These are phyloP conservation scores for Temnothorax curvispinosus DNA, from an alignment of 1,140 invertebrate genomes.

Conservation along the genomic window DNA sequence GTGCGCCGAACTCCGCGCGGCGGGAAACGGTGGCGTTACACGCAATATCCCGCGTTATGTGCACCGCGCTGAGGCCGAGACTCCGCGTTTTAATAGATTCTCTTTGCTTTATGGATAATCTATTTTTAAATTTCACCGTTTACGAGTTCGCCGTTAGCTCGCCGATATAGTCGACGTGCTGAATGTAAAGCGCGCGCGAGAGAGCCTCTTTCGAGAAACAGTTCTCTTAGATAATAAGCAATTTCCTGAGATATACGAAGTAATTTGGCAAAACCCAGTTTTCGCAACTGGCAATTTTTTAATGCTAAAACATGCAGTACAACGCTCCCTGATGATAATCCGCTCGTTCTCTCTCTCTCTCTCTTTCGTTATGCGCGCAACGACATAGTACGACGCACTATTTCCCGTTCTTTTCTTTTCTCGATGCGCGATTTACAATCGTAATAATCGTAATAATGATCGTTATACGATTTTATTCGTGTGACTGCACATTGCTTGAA, in stretches of 20 bases:
- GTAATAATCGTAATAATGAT: background rate
- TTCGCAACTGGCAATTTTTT: constrained; percentile 64
- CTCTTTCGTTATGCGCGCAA: background rate
- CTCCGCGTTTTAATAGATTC: constrained; percentile 38
- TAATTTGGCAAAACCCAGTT: constrained; percentile 57
- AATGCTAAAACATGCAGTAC: constrained; percentile 35
- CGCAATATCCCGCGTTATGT: background rate
- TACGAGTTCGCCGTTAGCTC: constrained; percentile 46
- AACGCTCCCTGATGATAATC: constrained; percentile 19
- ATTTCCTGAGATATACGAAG: constrained; percentile 64
- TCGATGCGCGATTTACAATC: background rate
- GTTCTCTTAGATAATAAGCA: constrained; percentile 67
- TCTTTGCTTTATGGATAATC: constrained; percentile 56
- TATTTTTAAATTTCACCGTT: constrained; percentile 51
- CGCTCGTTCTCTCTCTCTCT: background rate
- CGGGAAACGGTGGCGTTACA: background rate
- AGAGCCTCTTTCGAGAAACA: constrained; percentile 48
- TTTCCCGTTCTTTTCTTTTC: background rate
- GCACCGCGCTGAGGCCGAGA: background rate
- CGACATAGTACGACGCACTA: background rate
- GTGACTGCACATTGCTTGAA: background rate
- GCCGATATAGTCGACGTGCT: constrained; percentile 44
- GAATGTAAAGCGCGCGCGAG: constrained; percentile 20
- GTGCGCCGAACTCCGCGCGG: constrained; percentile 1
- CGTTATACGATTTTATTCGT: background rate